Evolutionary conservation across 2,797 vertebrate genomes (phyloP).

Genomic region (Crax fasciolata): DNA sequence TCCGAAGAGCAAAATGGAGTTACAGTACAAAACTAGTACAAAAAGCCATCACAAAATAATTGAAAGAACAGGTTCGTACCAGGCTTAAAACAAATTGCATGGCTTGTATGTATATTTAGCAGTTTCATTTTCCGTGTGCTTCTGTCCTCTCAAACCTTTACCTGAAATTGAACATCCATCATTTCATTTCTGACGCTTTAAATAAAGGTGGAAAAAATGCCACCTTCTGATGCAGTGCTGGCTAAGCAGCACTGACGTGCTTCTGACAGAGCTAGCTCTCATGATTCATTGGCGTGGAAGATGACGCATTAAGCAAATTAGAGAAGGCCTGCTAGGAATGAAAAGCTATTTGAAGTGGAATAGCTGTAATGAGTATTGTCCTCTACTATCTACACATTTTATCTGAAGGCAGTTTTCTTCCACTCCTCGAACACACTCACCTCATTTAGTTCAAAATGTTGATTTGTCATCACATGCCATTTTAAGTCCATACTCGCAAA

Average conservation of each 20-base stretch:
- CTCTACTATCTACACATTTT: conserved; percentile 42
- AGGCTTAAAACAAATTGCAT: neutral
- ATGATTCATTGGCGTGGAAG: neutral
- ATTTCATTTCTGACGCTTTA: conserved; percentile 1
- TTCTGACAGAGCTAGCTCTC: neutral
- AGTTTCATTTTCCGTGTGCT: neutral
- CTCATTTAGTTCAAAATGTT: conserved; percentile 61
- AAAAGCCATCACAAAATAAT: neutral
- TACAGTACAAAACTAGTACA: neutral
- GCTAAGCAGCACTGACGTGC: neutral
- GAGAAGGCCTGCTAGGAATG: conserved; percentile 29
- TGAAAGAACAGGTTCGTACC: neutral
- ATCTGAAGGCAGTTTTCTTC: conserved; percentile 61
- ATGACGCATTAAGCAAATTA: conserved; percentile 36
- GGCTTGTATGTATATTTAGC: neutral
- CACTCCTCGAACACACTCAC: conserved; percentile 33
- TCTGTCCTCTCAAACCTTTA: neutral
- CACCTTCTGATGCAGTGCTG: neutral
- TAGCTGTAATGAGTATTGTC: conserved; percentile 34
- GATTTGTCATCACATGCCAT: conserved; percentile 42
- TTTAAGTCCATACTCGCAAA: neutral
- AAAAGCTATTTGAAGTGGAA: conserved; percentile 55
- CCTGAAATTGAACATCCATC: neutral
- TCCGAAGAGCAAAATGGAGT: neutral
- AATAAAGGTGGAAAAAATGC: neutral